Percentiles rank a stretch among this genome's conserved stretches.
These are phyloP conservation scores for Myiotriccus ornatus DNA, from an alignment of 2,797 vertebrate genomes.

Conservation along the genomic window DNA sequence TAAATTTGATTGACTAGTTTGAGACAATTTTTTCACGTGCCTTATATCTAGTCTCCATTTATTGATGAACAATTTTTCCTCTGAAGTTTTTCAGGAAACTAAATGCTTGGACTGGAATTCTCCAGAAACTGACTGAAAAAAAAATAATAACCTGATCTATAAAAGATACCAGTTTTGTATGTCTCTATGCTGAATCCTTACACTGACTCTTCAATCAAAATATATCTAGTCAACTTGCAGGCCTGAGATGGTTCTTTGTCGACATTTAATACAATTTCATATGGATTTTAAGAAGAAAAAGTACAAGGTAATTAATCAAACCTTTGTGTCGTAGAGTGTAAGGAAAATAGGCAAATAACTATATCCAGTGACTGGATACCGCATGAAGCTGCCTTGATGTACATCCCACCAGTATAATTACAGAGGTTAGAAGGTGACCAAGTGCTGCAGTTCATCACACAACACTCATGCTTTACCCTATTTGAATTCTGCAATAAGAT, in stretches of 20 bases:
- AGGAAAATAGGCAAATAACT: neutral
- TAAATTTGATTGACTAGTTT: neutral
- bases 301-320: neutral
- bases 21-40: neutral
- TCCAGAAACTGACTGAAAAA: neutral
- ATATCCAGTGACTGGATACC: neutral
- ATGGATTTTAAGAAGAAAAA: neutral
- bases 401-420: neutral
- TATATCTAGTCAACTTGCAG: neutral
- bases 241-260: neutral
- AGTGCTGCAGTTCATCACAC: neutral
- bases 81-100: neutral
- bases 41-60: neutral
- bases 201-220: neutral
- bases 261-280: neutral
- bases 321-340: neutral
- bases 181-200: neutral
- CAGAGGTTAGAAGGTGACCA: neutral
- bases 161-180: neutral
- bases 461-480: neutral
- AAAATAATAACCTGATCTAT: neutral
- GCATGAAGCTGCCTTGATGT: neutral
- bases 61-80: neutral
- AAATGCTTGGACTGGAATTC: neutral
- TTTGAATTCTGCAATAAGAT: neutral